These are phyloP conservation scores for Corvus hawaiiensis DNA, from an alignment of 2,113 vertebrate species.

Conservation along the genomic window DNA sequence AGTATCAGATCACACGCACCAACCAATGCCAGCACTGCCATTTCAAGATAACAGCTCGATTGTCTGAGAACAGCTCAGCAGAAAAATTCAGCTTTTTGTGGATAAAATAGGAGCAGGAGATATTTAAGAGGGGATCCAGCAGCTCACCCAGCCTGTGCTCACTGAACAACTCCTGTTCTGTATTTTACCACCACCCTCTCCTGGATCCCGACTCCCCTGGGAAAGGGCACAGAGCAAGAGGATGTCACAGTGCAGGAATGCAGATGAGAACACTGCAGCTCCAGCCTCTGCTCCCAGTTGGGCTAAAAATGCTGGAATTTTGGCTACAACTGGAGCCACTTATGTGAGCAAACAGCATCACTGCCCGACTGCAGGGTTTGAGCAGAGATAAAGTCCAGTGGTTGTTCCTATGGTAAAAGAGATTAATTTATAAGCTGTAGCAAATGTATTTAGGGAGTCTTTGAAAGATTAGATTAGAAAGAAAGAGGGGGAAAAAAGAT, in stretches of 20 bases:
- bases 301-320: not conserved
- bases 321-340: not conserved
- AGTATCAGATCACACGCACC: not conserved
- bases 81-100: not conserved
- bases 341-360: not conserved
- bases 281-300: not conserved
- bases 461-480: slow-evolving; percentile 29
- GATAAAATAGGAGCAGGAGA: not conserved
- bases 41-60: not conserved
- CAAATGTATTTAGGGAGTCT: slow-evolving; percentile 1
- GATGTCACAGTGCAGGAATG: not conserved
- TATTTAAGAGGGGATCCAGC: not conserved
- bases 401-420: not conserved
- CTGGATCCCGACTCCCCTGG: not conserved
- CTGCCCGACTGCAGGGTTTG: rapidly evolving
- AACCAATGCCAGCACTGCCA: not conserved
- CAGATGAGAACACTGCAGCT: not conserved
- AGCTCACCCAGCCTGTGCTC: not conserved
- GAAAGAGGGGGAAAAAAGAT: not conserved
- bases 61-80: not conserved
- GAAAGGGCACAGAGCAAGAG: not conserved
- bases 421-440: slow-evolving; percentile 2
- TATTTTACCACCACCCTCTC: not conserved
- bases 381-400: not conserved
- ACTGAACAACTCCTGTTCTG: not conserved